Conservation (phyloP, 2,113 vertebrate genomes). For the Pluvialis apricaria region DNA sequence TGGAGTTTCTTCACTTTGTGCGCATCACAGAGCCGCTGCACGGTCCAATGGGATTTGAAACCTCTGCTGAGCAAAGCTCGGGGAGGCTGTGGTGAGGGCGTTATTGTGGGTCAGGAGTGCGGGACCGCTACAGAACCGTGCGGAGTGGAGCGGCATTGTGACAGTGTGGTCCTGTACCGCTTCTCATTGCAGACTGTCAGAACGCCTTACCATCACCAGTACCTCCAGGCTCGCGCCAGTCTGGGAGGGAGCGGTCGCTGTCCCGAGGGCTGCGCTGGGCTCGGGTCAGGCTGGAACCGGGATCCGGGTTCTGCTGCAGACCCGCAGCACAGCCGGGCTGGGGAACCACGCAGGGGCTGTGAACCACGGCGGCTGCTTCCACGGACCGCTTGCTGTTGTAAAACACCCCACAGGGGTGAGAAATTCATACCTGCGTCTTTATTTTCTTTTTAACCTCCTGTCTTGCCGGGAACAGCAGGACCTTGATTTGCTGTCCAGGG, state of each 20-base stretch:
- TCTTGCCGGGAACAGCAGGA: background rate
- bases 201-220: too few species aligned
- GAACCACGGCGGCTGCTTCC: background rate
- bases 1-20: too few species aligned
- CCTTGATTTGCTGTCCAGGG: background rate
- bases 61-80: background rate
- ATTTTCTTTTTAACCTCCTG: background rate
- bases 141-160: too few species aligned
- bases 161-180: background rate
- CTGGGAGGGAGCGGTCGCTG: background rate
- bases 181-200: background rate
- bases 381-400: background rate
- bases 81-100: background rate
- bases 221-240: too few species aligned
- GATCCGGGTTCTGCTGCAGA: background rate
- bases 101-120: background rate
- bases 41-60: background rate
- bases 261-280: background rate
- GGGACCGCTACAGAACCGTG: background rate
- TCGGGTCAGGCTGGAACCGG: background rate
- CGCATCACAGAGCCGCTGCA: too few species aligned
- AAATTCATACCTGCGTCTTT: background rate
- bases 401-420: background rate
- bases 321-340: accelerated
- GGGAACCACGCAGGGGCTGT: background rate